Evolutionary conservation across 2,888 invertebrate species (phyloP).

Genomic region (Drosophila subquinaria): DNA sequence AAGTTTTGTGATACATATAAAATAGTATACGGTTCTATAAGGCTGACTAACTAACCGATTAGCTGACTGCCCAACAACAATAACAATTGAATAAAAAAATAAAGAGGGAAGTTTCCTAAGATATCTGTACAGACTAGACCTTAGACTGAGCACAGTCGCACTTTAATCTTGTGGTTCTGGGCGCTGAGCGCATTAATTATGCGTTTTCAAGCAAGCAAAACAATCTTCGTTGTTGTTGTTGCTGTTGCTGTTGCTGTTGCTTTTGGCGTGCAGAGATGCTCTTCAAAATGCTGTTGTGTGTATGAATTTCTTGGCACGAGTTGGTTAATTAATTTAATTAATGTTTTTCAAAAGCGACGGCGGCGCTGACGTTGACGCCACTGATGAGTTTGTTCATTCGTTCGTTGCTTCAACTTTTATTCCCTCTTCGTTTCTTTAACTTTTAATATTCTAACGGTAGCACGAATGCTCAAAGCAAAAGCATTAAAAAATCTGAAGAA

Average conservation of each 20-base stretch:
- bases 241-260: conserved; percentile 11
- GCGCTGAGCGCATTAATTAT: conserved; percentile 80
- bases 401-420: background rate
- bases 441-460: conserved; percentile 68
- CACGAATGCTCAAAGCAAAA: conserved; percentile 54
- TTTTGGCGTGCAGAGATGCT: conserved; percentile 47
- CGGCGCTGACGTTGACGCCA: conserved; percentile 57
- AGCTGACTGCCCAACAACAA: conserved; percentile 35
- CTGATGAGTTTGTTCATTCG: conserved; percentile 54
- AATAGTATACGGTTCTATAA: conserved; percentile 14
- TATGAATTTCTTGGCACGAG: conserved; percentile 77
- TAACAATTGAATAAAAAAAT: background rate
- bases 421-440: conserved; percentile 5
- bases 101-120: background rate
- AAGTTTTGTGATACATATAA: background rate
- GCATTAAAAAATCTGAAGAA: conserved; percentile 37
- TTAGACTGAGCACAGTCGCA: conserved; percentile 48
- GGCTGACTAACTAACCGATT: conserved; percentile 51
- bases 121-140: conserved; percentile 6
- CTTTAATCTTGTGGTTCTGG: conserved; percentile 75
- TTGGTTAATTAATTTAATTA: conserved; percentile 80
- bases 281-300: conserved; percentile 25
- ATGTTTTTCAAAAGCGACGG: conserved; percentile 76
- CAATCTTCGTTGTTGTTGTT: conserved; percentile 12
- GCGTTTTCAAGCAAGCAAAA: conserved; percentile 73